Base-by-base conservation (phyloP, 2,113 vertebrate species). In the Chitala chitala region DNA sequence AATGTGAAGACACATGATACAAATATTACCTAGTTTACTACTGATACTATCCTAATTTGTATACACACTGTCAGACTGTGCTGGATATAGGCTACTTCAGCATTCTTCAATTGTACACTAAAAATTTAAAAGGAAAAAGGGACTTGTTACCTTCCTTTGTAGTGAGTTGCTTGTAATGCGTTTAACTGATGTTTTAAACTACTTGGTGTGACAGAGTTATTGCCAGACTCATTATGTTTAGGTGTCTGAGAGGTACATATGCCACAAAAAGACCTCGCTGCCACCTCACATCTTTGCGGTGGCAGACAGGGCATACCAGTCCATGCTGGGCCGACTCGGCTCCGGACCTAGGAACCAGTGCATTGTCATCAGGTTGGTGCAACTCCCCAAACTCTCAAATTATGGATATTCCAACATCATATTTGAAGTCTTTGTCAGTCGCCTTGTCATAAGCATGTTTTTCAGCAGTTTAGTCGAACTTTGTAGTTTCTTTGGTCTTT, bases 231-330 rank as follows among this genome's bases (percentile, higher is more conserved):
- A 17, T 40, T 26, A 0, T n/a, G 33, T 36, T 10, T 69, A 90
- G 89, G 79, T 87, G 15, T 83, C 89, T 0, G 86, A 89, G 59
- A 76, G 2, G 12, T 91, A 89, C 69, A 86, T 79, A 46, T 79
- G 51, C 69, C 82, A 77, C 3, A 78, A 83, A 7, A 83, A 78
- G 1, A 76, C 54, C 12, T 15, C 50, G n/a, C 77, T 86, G 40
- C 85, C 87, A 0, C 88, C 89, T 0, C 89, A 89, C 72, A 86
- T 91, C 73, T 91, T 89, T 15, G 86, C 89, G 17, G 82, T 90
- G 54, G 89, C 88, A 4, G 86, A 87, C 78, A 38, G 84, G 44
- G 86, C 89, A 2, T 91, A 90, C 69, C 80, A 82, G 12, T 82
- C 84, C 33, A 86, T 90, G 84, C 63, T 86, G 69, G 85, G 86